Evolutionary conservation across 2,113 vertebrate species (phyloP).

Genomic region (Perca fluviatilis): DNA sequence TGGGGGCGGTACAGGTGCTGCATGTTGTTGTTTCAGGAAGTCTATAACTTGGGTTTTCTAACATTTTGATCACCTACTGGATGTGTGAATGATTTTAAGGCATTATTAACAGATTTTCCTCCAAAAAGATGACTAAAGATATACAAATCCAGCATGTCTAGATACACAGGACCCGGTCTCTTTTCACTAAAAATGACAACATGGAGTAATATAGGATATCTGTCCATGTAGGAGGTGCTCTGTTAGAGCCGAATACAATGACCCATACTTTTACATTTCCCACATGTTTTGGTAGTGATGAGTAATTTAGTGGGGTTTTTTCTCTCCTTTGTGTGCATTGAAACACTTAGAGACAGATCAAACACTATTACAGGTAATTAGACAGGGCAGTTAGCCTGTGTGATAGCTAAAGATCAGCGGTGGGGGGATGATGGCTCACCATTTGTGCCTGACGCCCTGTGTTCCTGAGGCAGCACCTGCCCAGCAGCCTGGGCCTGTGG

Average conservation of each 20-base stretch:
- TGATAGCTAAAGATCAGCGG: conserved; percentile 48
- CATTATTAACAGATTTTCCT: too few species aligned
- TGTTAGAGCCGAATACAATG: neutral
- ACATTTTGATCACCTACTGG: neutral
- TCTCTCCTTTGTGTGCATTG: conserved; percentile 43
- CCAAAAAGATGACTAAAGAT: neutral
- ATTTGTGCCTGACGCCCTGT: conserved; percentile 73
- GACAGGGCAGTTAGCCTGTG: conserved; percentile 61
- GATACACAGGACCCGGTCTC: neutral
- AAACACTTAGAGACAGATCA: conserved; percentile 72
- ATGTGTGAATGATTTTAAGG: neutral
- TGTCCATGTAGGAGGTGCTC: neutral
- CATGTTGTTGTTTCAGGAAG: conserved; percentile 3
- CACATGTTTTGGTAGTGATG: conserved; percentile 30
- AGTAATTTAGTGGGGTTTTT: conserved; percentile 17
- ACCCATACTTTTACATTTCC: conserved; percentile 15
- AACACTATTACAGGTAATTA: conserved; percentile 74
- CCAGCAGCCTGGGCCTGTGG: conserved; percentile 44
- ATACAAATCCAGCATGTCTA: neutral
- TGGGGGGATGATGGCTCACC: conserved; percentile 47
- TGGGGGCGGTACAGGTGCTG: conserved; percentile 48
- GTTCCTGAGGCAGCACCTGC: conserved; percentile 75
- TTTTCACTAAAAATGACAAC: neutral
- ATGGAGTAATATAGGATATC: neutral
- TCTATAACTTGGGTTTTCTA: conserved; percentile 8